Evolutionary conservation across 2,113 vertebrate genomes (phyloP), one percentile per base, ranked within the genome.

Genomic region (Xenopus borealis): DNA sequence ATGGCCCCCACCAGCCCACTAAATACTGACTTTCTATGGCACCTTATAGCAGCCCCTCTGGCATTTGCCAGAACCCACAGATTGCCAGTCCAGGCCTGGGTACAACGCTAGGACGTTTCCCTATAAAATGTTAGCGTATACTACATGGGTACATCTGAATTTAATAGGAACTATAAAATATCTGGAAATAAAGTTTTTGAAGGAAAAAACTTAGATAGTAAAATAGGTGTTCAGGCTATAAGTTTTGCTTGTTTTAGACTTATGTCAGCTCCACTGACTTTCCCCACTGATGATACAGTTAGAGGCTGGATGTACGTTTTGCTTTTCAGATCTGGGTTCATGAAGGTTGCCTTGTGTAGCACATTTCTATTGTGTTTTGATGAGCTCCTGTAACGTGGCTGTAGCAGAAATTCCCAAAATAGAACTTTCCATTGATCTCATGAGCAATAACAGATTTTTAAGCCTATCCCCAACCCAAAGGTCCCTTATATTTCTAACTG

Each of bases 401-500:
- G 57, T 62, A 69, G 20, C 62, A 69, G 30, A 13, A 52, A 63
- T 40, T 53, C 27, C 18, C 52, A 63, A 40, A 62, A 33, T 69
- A 69, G 59, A 46, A 55, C 27, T 63, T 40, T 23, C 16, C 19
- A 12, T 20, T 62, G n/a, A 62, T 33, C 46, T 44, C 8, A 4
- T 9, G 53, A 18, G n/a, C 69, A 75, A 69, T 69, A 58, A 57
- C 23, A 10, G n/a, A 4, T 55, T 75, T 52, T 20, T 75, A 69
- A 75, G n/a, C 58, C 33, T 75, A 63, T 62, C 68, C 4, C 47
- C 7, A 66, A 63, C 46, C 44, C 40, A 0, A 3, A 30, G 58
- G 72, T 67, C 72, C 59, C 45, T 18, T 52, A n/a, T 68, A 46
- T 62, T 68, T 75, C 58, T 62, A 40, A 40, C 23, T 27, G 1